These are phyloP conservation scores for Lottia scabra DNA, from an alignment of 2,888 invertebrate genomes.

Conservation along the genomic window DNA sequence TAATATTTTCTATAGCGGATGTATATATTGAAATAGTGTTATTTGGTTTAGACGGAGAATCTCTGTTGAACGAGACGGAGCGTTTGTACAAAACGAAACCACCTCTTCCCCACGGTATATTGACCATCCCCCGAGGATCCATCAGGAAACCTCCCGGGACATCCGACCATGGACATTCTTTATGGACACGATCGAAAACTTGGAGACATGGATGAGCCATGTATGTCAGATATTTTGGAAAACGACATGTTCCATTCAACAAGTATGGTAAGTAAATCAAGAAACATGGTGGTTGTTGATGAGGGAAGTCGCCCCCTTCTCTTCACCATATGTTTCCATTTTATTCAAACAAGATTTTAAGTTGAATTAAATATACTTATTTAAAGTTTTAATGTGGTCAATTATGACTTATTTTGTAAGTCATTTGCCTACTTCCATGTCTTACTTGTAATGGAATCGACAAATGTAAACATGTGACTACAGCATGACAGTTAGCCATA, in stretches of 20 bases:
- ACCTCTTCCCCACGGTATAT: slow-evolving; percentile 9
- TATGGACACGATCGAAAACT: slow-evolving; percentile 61
- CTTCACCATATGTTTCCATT: slow-evolving; percentile 21
- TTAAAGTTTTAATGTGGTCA: too few species aligned
- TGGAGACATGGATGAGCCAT: slow-evolving; percentile 54
- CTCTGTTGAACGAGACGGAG: slow-evolving; percentile 37
- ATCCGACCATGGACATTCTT: slow-evolving; percentile 62
- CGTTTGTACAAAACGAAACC: slow-evolving; percentile 9
- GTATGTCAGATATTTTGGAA: slow-evolving; percentile 57
- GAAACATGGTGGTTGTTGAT: too few species aligned
- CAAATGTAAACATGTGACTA: too few species aligned
- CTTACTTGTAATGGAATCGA: too few species aligned
- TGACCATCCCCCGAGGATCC: slow-evolving; percentile 57
- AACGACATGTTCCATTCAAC: slow-evolving; percentile 55
- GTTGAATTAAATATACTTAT: too few species aligned
- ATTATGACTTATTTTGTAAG: too few species aligned
- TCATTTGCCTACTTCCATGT: too few species aligned
- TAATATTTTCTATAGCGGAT: slow-evolving; percentile 27
- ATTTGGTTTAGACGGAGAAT: slow-evolving; percentile 34
- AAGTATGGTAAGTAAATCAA: slow-evolving; percentile 26
- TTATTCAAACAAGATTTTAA: background rate
- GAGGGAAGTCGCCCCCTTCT: background rate
- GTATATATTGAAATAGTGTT: slow-evolving; percentile 25
- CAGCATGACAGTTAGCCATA: too few species aligned
- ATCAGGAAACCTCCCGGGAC: slow-evolving; percentile 51